Conservation (phyloP, 2,797 vertebrate species). For the Pantherophis vulpinus region DNA sequence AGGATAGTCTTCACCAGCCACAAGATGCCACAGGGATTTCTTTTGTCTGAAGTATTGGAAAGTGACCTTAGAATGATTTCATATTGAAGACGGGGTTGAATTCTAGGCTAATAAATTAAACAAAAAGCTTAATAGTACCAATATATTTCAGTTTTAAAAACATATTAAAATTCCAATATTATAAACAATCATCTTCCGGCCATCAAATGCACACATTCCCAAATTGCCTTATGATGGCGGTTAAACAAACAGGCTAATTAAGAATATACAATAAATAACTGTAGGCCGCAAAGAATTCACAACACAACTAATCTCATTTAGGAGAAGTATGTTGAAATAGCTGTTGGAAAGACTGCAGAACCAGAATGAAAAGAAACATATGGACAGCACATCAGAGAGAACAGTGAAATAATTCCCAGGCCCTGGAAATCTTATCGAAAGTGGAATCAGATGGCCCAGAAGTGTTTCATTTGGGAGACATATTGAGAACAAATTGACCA, state of each 20-base stretch:
- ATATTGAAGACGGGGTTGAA: neutral
- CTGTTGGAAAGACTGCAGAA: conserved; percentile 22
- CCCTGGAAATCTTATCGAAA: conserved; percentile 34
- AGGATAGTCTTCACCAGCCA: neutral
- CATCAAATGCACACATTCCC: neutral
- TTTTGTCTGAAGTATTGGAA: neutral
- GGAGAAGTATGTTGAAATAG: conserved; percentile 49
- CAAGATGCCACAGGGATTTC: neutral
- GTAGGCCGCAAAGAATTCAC: conserved; percentile 38
- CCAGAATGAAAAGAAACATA: conserved; percentile 54
- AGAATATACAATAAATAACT: conserved; percentile 27
- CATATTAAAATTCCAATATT: neutral
- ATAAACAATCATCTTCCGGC: neutral
- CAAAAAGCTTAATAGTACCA: neutral
- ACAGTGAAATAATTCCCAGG: conserved; percentile 15
- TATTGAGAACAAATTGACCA: conserved; percentile 10
- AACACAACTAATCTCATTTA: conserved; percentile 43
- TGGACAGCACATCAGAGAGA: conserved; percentile 36
- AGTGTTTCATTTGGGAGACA: conserved; percentile 19
- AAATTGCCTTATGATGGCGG: conserved; percentile 29
- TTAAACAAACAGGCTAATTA: conserved; percentile 14
- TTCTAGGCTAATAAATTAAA: neutral
- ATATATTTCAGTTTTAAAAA: neutral
- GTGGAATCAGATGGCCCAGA: conserved; percentile 17
- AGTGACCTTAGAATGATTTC: neutral